Conservation (phyloP, 2,888 invertebrate species). For the Frankliniella intonsa region DNA sequence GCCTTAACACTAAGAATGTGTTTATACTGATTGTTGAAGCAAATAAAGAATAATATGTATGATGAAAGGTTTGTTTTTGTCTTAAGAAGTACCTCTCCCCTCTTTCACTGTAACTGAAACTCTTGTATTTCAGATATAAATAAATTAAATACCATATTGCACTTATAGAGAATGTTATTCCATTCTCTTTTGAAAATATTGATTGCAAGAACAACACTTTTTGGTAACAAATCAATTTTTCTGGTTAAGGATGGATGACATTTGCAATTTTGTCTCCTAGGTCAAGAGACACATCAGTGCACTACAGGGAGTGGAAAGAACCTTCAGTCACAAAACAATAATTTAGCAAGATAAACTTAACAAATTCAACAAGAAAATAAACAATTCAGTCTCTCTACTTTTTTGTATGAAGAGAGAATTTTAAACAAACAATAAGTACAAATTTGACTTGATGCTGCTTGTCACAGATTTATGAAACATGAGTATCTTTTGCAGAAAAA, state of each 20-base stretch:
- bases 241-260: neutral
- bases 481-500: neutral
- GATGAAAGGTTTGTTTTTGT: neutral
- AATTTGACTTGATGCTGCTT: neutral
- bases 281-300: neutral
- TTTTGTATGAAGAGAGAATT: neutral
- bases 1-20: slow-evolving; percentile 10
- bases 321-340: neutral
- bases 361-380: slow-evolving; percentile 12
- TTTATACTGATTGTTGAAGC: slow-evolving; percentile 3
- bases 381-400: neutral
- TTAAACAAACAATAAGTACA: slow-evolving; percentile 14
- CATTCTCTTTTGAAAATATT: too few species aligned
- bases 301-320: neutral
- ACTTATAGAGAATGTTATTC: neutral
- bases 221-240: too few species aligned
- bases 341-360: neutral
- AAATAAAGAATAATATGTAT: neutral
- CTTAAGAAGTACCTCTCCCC: neutral
- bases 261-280: neutral
- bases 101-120: neutral
- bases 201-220: too few species aligned
- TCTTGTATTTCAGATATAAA: slow-evolving; percentile 8
- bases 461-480: too few species aligned
- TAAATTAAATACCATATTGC: neutral